Conservation (phyloP, 2,113 vertebrate genomes). For the Camelus dromedarius region DNA sequence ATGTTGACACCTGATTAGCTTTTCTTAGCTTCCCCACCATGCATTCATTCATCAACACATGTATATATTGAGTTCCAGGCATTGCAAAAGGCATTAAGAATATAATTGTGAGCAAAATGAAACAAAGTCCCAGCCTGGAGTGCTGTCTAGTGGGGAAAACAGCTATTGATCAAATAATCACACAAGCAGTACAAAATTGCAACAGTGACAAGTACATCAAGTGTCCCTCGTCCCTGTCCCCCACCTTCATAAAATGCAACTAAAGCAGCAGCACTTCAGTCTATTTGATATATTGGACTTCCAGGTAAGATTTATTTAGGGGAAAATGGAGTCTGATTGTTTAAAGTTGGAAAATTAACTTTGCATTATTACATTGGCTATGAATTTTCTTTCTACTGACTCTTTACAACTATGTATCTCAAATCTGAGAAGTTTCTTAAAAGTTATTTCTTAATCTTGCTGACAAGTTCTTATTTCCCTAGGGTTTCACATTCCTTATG, state of each 20-base stretch:
- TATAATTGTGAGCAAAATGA: conserved; percentile 8
- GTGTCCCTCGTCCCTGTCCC: background rate
- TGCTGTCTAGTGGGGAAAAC: background rate
- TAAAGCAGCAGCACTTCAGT: background rate
- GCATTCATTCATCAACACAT: background rate
- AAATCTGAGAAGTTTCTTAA: conserved; percentile 48
- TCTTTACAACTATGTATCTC: conserved; percentile 14
- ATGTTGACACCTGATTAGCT: background rate
- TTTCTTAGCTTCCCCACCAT: background rate
- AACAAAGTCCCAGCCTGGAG: background rate
- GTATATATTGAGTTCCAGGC: background rate
- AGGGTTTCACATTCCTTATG: conserved; percentile 6
- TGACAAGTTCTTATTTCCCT: conserved; percentile 53
- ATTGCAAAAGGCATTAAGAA: background rate
- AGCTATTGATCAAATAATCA: background rate
- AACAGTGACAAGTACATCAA: background rate
- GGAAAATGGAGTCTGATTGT: background rate
- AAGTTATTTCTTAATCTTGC: conserved; percentile 58
- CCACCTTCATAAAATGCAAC: background rate
- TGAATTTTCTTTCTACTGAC: conserved; percentile 40
- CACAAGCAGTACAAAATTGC: background rate
- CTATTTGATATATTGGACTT: background rate
- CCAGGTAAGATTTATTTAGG: background rate
- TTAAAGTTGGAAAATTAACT: conserved; percentile 11
- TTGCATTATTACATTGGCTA: background rate